These are phyloP conservation scores for Lysandra coridon DNA, from an alignment of 2,888 invertebrate genomes.

Conservation along the genomic window DNA sequence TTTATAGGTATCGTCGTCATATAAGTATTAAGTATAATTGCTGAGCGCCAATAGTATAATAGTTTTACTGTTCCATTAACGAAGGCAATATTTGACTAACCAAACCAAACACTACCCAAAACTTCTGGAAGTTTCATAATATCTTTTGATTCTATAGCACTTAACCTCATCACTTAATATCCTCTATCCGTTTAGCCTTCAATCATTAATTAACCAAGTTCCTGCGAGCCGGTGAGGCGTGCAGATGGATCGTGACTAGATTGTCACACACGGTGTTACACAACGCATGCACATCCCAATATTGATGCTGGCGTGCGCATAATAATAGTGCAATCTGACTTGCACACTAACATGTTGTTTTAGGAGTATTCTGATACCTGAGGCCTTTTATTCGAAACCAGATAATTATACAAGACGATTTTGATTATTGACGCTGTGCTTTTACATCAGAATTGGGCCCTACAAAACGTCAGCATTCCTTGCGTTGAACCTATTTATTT, in stretches of 20 bases:
- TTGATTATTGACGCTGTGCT: too few species aligned
- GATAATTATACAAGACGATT: background rate
- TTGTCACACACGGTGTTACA: constrained; percentile 33
- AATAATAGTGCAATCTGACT: background rate
- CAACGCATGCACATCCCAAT: background rate
- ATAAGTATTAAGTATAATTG: too few species aligned
- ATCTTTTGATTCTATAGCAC: background rate
- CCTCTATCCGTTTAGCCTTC: constrained; percentile 20
- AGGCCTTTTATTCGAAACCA: background rate
- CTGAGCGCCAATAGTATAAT: too few species aligned
- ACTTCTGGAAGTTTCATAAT: too few species aligned
- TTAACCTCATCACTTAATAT: background rate
- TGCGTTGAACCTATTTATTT: too few species aligned
- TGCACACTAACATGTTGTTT: background rate
- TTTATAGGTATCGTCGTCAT: too few species aligned
- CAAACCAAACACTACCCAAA: too few species aligned
- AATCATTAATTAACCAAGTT: constrained; percentile 5
- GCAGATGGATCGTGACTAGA: constrained; percentile 35
- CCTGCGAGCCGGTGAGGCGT: constrained; percentile 14
- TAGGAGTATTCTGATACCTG: background rate
- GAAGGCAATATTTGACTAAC: too few species aligned
- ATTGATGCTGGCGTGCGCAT: background rate
- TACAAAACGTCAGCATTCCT: too few species aligned
- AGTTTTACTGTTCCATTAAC: too few species aligned
- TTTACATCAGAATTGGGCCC: too few species aligned